Evolutionary conservation across 2,113 vertebrate species (phyloP).

Genomic region (Micronisus gabar): DNA sequence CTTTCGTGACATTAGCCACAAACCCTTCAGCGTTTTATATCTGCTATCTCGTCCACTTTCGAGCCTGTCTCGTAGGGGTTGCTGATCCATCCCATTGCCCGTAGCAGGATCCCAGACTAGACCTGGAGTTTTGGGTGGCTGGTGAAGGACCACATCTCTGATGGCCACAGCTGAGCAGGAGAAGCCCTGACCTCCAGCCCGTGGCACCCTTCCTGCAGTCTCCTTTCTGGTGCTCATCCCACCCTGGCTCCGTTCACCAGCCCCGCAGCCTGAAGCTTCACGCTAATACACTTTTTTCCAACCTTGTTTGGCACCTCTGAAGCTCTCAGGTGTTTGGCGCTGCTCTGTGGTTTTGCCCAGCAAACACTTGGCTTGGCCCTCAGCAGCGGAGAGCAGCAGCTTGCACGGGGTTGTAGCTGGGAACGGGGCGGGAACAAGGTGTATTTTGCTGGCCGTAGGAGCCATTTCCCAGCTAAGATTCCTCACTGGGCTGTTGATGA

Average conservation of each 20-base stretch:
- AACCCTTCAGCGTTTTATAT: not conserved
- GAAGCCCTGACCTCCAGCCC: not conserved
- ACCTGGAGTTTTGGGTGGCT: not conserved
- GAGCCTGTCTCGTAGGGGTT: not conserved
- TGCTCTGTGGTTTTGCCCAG: fast-evolving
- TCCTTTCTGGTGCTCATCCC: not conserved
- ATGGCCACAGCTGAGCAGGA: not conserved
- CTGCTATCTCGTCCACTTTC: not conserved
- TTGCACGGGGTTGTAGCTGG: not conserved
- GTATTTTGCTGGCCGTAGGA: not conserved
- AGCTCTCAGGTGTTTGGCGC: not conserved
- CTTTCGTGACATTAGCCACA: not conserved
- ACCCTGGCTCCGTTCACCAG: not conserved
- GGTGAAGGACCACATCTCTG: not conserved
- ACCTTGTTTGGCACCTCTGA: not conserved
- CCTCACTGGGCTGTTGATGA: not conserved
- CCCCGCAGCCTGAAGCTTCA: not conserved
- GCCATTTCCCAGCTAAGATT: not conserved
- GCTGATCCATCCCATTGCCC: not conserved
- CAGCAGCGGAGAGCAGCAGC: fast-evolving
- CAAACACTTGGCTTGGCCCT: not conserved
- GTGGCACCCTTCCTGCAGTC: not conserved
- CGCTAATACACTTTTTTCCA: not conserved
- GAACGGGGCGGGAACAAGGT: not conserved
- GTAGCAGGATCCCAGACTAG: not conserved